Evolutionary conservation across 2,888 invertebrate genomes (phyloP), one percentile per base, ranked within the genome.

Genomic region (Epistrophella euchroma): DNA sequence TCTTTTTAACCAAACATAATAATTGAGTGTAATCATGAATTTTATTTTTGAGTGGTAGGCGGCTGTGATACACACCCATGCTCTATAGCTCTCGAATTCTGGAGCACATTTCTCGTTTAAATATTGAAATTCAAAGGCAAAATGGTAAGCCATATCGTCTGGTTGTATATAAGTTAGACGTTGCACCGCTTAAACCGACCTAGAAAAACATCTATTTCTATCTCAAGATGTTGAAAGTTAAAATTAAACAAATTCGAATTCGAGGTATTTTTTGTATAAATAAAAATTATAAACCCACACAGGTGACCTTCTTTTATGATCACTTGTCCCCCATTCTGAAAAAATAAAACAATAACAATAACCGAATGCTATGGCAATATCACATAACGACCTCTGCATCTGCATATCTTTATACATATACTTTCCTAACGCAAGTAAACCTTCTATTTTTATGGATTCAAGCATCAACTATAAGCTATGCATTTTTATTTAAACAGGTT

Each of bases 11-110:
- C 64, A 62, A 47, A 66, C 45, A 37, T 50, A 15, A 72, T 79
- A 84, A 84, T 79, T 84, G 84, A 79, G 55, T 74, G 79, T 71
- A 84, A 79, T 84, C 84, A 74, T 37, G 74, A 75, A 78, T 76
- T 79, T 28, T n/a, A 0, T 6, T 43, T 71, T 32, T 0, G n/a
- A 37, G 50, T 43, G 35, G 71, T 64, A 35, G 64, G 43, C 52
- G 37, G 6, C 25, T 2, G 5, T 56, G 55, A 19, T 32, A 37
- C 11, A 64, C 74, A 62, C 74, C 74, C 55, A 75, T 13, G 10
- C 10, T 58, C 43, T 10, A 7, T 45, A 9, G 13, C 7, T 2
- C 10, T 52, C 25, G 68, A 50, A 68, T 52, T 52, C 68, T 55
- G 74, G 43, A 43, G 74, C 15, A 66, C 7, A 66, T 47, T 66